Evolutionary conservation across 2,888 invertebrate species (phyloP).

Genomic region (Myopa testacea): DNA sequence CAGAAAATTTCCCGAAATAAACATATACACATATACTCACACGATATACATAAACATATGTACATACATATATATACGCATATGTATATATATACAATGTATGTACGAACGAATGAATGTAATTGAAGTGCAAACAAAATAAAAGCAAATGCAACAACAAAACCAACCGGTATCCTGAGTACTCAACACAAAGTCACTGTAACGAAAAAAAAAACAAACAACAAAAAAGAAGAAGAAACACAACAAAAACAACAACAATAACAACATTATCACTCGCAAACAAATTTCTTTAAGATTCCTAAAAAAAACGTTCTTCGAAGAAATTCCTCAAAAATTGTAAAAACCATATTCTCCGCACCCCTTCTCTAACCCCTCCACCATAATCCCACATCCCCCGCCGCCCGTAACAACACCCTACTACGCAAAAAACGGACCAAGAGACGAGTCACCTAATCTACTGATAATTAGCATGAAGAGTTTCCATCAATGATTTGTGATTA

Average conservation of each 20-base stretch:
- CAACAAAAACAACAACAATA: no score
- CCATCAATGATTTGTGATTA: conserved; percentile 67
- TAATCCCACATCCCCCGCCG: conserved; percentile 24
- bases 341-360: neutral
- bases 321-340: neutral
- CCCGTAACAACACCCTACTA: conserved; percentile 5
- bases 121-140: no score
- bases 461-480: conserved; percentile 54
- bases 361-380: neutral
- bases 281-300: neutral
- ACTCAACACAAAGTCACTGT: no score
- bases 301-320: neutral
- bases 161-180: no score
- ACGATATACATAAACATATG: neutral
- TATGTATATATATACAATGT: conserved; percentile 26
- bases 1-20: neutral
- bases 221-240: no score
- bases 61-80: conserved; percentile 13
- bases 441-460: conserved; percentile 63
- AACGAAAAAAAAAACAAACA: no score
- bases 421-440: conserved; percentile 63
- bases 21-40: conserved; percentile 26
- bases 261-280: neutral
- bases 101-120: no score
- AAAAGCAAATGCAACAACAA: no score